Evolutionary conservation across 1,140 invertebrate genomes (phyloP), one percentile per base, ranked within the genome.

Genomic region (Ceratina australensis): DNA sequence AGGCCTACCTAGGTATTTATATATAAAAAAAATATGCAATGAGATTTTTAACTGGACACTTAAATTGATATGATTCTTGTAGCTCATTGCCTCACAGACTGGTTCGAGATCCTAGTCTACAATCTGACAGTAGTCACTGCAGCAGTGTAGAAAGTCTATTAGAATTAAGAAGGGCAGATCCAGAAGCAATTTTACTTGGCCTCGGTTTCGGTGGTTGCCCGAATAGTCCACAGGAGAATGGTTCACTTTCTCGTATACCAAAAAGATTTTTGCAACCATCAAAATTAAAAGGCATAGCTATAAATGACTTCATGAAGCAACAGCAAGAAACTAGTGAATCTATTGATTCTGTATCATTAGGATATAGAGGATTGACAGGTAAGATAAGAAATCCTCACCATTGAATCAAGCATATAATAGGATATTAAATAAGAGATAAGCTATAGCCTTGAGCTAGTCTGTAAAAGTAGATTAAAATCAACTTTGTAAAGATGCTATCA

Each of bases 61-160:
- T 12, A 59, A n/a, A 63, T 64, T 24, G 33, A 10, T 68, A 18
- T 33, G 47, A 50, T 42, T 42, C 26, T 78, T 80, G 7, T n/a
- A 89, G 88, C 26, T 87, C 86, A 18, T 56, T 86, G 28, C 72
- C 79, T 2, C 84, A 87, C 52, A 88, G 85, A 74, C 80, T 94
- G 67, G 89, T 89, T 3, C 92, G 94, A 18, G 94, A 95, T 81
- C 92, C 92, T n/a, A 95, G 94, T 18, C 90, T 94, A 24, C 93
- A 95, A 92, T 95, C 95, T 54, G 95, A 96, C 88, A 95, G 94
- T 47, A 96, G 95, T 88, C 94, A 95, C 74, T 95, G 95, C 78
- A 95, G 95, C 65, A 96, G 95, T 86, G 95, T 96, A 16, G 94
- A 96, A 87, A 96, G 95, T 87, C 93, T 96, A 59, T 88, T 97